Conservation (phyloP, 2,797 vertebrate species). For the Anguilla pacifica region DNA sequence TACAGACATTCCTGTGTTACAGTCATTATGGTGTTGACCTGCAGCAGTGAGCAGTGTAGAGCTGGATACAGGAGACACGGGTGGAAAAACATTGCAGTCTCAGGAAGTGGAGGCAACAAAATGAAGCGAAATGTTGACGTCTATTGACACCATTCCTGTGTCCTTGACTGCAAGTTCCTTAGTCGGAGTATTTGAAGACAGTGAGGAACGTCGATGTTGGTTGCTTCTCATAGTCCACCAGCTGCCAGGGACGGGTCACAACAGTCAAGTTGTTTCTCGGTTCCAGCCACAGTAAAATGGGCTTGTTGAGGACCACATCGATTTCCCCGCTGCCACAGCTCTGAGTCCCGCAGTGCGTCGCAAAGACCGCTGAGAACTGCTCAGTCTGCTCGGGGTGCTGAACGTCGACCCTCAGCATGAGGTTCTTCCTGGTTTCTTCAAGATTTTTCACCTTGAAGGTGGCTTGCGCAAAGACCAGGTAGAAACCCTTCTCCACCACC, state of each 20-base stretch:
- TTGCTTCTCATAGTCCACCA: neutral
- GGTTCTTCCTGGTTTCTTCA: too few species aligned
- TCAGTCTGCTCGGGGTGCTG: neutral
- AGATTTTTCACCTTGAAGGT: constrained; percentile 9
- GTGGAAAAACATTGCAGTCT: neutral
- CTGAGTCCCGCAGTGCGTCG: constrained; percentile 7
- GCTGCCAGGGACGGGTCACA: constrained; percentile 2
- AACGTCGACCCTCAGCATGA: neutral
- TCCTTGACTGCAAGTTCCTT: neutral
- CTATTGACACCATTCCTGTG: neutral
- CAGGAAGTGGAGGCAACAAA: neutral
- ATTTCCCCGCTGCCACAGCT: neutral
- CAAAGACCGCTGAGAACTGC: neutral
- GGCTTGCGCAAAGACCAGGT: constrained; percentile 31
- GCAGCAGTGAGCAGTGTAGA: neutral
- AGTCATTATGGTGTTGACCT: neutral
- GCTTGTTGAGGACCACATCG: constrained; percentile 32
- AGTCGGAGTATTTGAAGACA: constrained; percentile 33
- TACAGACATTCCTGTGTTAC: neutral
- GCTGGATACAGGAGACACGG: neutral
- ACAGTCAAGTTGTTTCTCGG: constrained; percentile 17
- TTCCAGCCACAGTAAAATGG: constrained; percentile 22
- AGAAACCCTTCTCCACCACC: constrained; percentile 2
- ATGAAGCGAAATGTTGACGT: neutral
- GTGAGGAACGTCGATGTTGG: constrained; percentile 26